Percentiles rank a stretch among this genome's conserved stretches.
Conservation (phyloP, 2,113 vertebrate species). For the Charina bottae region DNA sequence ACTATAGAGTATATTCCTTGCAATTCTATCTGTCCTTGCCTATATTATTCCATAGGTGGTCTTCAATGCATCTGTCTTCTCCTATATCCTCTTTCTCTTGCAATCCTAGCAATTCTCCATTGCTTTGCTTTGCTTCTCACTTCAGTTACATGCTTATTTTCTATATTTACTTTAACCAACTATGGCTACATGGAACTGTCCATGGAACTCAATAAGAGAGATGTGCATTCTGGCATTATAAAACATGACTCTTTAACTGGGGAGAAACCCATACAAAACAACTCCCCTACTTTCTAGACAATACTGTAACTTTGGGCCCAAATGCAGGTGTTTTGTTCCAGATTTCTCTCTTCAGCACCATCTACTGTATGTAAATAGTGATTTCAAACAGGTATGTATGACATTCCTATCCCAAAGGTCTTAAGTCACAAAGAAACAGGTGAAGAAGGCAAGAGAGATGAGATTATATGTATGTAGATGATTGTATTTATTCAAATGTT, state of each 20-base stretch:
- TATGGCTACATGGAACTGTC: background rate
- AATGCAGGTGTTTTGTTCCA: background rate
- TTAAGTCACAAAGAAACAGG: background rate
- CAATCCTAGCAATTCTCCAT: background rate
- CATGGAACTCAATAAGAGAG: background rate
- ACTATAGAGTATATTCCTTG: too few species aligned
- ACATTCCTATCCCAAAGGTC: too few species aligned
- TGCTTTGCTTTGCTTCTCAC: background rate
- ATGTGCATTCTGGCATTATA: background rate
- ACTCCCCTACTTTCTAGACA: background rate
- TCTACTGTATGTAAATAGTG: too few species aligned
- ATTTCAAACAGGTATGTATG: background rate
- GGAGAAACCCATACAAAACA: background rate
- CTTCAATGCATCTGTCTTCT: background rate
- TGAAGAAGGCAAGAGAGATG: background rate
- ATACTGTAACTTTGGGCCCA: background rate
- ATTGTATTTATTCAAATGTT: too few species aligned
- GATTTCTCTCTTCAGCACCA: too few species aligned
- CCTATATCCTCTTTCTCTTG: background rate
- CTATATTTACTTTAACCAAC: background rate
- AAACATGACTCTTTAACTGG: background rate
- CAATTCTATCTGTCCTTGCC: background rate
- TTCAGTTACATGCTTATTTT: background rate
- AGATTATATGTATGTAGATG: too few species aligned
- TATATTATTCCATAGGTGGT: background rate